Conservation (phyloP, 2,113 vertebrate species). For the Alligator mississippiensis region DNA sequence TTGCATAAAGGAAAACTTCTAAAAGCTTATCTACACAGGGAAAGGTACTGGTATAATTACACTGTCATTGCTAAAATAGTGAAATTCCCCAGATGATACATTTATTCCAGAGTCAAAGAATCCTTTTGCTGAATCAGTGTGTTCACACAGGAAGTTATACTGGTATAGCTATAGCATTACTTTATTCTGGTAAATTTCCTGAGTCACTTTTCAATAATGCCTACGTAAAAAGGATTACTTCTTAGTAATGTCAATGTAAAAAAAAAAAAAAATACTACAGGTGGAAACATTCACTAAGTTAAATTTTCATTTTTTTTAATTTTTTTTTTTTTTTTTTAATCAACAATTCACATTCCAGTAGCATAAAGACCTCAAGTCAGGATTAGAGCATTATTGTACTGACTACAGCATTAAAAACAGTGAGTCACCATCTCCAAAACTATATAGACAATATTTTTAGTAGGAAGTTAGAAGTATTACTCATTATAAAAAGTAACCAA, state of each 20-base stretch:
- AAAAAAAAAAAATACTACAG: background rate
- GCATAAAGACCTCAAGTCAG: background rate
- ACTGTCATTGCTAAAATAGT: background rate
- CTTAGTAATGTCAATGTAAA: too few species aligned
- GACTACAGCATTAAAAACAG: background rate
- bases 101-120: background rate
- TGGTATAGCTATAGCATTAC: constrained; percentile 11
- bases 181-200: background rate
- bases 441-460: background rate
- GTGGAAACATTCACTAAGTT: constrained; percentile 24
- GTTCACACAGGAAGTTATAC: background rate
- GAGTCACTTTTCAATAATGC: background rate
- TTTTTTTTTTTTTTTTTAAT: background rate
- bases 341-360: too few species aligned
- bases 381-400: background rate
- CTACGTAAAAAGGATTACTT: too few species aligned
- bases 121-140: background rate
- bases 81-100: background rate
- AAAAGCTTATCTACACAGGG: background rate
- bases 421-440: background rate
- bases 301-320: constrained; percentile 18
- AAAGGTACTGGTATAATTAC: background rate
- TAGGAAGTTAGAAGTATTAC: background rate
- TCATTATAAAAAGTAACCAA: background rate
- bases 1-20: background rate